Conservation (phyloP, 2,797 vertebrate genomes). For the Sebastes taczanowskii region DNA sequence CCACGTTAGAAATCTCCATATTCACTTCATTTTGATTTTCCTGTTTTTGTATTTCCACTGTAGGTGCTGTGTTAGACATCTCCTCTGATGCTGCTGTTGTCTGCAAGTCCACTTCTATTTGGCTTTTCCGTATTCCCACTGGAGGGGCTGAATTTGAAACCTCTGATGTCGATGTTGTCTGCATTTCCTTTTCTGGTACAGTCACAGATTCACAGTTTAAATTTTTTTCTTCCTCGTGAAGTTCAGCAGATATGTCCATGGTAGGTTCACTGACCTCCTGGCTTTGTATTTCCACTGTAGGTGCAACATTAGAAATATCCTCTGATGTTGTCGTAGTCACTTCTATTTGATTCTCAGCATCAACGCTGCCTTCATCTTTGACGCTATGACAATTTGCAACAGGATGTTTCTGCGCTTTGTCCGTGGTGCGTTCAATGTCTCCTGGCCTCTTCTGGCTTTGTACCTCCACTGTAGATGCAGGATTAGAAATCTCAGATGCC, state of each 20-base stretch:
- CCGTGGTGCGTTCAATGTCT: not conserved
- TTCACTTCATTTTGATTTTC: not conserved
- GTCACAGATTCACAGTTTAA: not conserved
- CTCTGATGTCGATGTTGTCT: not conserved
- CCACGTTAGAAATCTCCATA: not conserved
- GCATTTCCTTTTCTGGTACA: not conserved
- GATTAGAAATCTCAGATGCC: not conserved
- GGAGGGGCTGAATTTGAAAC: not conserved
- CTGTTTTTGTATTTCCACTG: constrained; percentile 8
- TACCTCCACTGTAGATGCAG: constrained; percentile 5
- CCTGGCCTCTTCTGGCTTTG: constrained; percentile 19
- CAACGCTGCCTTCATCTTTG: not conserved
- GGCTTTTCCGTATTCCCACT: not conserved
- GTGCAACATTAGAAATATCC: not conserved
- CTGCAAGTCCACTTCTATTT: constrained; percentile 3
- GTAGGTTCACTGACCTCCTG: constrained; percentile 12
- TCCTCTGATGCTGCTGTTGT: not conserved
- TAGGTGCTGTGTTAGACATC: not conserved
- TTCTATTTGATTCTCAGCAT: constrained; percentile 15
- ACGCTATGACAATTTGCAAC: not conserved
- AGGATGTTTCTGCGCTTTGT: not conserved
- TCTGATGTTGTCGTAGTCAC: not conserved
- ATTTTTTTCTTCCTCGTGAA: not conserved
- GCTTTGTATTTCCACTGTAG: constrained; percentile 22
- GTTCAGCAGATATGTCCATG: not conserved